A percentile compares a stretch with the other conserved stretches of the same genome.
These are phyloP conservation scores for Diceros bicornis DNA, from an alignment of 2,797 vertebrate genomes.

Conservation along the genomic window DNA sequence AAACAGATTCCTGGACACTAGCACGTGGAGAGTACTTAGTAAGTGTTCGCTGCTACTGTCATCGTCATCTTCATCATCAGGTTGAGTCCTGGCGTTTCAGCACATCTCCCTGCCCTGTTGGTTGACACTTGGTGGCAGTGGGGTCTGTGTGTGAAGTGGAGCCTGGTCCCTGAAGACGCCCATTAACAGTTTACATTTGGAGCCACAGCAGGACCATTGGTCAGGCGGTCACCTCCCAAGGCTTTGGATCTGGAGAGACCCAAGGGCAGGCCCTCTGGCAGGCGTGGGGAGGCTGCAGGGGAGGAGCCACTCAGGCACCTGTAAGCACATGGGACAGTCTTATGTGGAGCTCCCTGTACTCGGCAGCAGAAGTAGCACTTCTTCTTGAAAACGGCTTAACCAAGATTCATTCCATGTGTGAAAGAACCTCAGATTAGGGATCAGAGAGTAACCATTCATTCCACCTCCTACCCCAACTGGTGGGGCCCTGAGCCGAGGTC, in stretches of 20 bases:
- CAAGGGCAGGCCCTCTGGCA: neutral
- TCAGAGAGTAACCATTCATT: accelerated
- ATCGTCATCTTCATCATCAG: accelerated
- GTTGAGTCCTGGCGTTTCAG: accelerated
- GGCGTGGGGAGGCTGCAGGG: no score
- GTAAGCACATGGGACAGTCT: accelerated
- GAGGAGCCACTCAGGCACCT: neutral
- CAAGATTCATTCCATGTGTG: neutral
- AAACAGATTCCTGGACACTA: accelerated
- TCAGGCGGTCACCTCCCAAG: accelerated
- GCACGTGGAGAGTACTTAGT: accelerated
- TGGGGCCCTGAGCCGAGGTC: accelerated
- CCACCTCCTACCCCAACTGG: accelerated
- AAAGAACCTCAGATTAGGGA: neutral
- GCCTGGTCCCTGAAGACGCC: neutral
- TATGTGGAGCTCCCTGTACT: accelerated
- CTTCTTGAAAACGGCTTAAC: neutral
- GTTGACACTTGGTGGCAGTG: neutral
- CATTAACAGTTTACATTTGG: neutral
- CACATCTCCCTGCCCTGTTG: accelerated
- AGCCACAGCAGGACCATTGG: accelerated
- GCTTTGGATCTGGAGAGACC: neutral
- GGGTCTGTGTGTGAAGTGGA: neutral
- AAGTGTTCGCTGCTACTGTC: accelerated
- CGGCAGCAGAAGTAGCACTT: accelerated